These are phyloP conservation scores for Eulemur rubriventer DNA, from an alignment of 2,797 vertebrate species.

Conservation along the genomic window DNA sequence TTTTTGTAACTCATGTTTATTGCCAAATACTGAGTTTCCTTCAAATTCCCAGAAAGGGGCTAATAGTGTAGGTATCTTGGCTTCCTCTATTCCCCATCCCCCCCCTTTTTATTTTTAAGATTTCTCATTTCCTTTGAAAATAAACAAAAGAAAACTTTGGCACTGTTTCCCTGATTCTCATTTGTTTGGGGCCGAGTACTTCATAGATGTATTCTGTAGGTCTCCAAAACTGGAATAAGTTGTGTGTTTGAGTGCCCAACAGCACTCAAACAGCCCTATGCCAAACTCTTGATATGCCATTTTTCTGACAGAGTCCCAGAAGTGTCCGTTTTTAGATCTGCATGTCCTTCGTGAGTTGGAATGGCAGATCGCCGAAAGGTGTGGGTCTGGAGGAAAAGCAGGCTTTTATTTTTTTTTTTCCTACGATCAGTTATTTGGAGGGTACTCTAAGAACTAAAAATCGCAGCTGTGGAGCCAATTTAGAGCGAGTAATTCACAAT, in stretches of 20 bases:
- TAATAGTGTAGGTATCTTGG: background rate
- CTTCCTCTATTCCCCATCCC: background rate
- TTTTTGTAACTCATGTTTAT: background rate
- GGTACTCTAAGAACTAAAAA: slow-evolving; percentile 25
- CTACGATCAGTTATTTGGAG: slow-evolving; percentile 22
- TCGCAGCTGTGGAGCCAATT: slow-evolving; percentile 38
- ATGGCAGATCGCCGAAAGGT: slow-evolving; percentile 49
- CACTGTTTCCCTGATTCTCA: background rate
- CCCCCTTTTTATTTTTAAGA: background rate
- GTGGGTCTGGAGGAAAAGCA: background rate
- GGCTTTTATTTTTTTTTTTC: background rate
- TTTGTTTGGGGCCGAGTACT: slow-evolving; percentile 44
- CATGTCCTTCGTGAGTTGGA: slow-evolving; percentile 44
- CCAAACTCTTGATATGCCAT: slow-evolving; percentile 58
- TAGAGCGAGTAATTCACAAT: slow-evolving; percentile 66
- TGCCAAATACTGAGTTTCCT: background rate
- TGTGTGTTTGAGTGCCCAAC: background rate
- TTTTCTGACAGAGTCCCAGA: slow-evolving; percentile 62
- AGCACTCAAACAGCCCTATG: background rate
- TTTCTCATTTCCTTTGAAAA: slow-evolving; percentile 30
- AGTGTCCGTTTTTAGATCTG: slow-evolving; percentile 62
- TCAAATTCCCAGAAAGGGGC: background rate
- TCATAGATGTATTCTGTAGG: background rate
- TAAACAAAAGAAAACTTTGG: slow-evolving; percentile 31
- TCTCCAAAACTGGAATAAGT: slow-evolving; percentile 32